Evolutionary conservation across 2,888 invertebrate genomes (phyloP).

Genomic region (Drosophila falleni): DNA sequence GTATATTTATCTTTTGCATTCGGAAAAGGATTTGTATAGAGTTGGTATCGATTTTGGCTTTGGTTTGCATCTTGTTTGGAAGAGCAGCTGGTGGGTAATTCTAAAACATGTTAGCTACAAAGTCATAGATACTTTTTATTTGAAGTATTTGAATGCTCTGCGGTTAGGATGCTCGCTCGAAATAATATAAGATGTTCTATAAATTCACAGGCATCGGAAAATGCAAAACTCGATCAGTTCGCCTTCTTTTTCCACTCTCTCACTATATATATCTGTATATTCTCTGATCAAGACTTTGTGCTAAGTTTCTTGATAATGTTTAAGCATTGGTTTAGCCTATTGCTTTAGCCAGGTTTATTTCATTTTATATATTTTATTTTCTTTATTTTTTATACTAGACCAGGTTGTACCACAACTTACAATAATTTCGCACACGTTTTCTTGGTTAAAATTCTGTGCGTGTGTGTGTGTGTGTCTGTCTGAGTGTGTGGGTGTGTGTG

Average conservation of each 20-base stretch:
- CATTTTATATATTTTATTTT: constrained; percentile 14
- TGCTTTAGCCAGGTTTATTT: constrained; percentile 45
- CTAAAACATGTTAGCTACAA: constrained; percentile 49
- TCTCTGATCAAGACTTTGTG: constrained; percentile 28
- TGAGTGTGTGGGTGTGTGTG: constrained; percentile 25
- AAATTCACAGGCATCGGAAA: constrained; percentile 39
- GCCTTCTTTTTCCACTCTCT: neutral
- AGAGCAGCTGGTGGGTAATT: constrained; percentile 77
- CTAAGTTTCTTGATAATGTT: constrained; percentile 27
- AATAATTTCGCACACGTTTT: constrained; percentile 42
- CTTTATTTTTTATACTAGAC: constrained; percentile 70
- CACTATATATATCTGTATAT: neutral
- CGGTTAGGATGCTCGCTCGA: constrained; percentile 4
- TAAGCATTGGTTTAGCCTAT: constrained; percentile 51
- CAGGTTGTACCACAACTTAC: constrained; percentile 80
- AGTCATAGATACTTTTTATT: constrained; percentile 22
- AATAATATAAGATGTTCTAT: constrained; percentile 9
- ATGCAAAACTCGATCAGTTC: constrained; percentile 33
- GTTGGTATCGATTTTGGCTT: constrained; percentile 11
- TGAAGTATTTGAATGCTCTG: constrained; percentile 29
- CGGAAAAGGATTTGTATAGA: constrained; percentile 44
- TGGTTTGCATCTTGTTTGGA: constrained; percentile 59
- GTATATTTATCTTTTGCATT: constrained; percentile 28
- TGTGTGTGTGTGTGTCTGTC: constrained; percentile 25
- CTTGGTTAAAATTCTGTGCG: constrained; percentile 7